These are phyloP conservation scores for Anarrhichthys ocellatus DNA, from an alignment of 2,113 vertebrate species.

Conservation along the genomic window DNA sequence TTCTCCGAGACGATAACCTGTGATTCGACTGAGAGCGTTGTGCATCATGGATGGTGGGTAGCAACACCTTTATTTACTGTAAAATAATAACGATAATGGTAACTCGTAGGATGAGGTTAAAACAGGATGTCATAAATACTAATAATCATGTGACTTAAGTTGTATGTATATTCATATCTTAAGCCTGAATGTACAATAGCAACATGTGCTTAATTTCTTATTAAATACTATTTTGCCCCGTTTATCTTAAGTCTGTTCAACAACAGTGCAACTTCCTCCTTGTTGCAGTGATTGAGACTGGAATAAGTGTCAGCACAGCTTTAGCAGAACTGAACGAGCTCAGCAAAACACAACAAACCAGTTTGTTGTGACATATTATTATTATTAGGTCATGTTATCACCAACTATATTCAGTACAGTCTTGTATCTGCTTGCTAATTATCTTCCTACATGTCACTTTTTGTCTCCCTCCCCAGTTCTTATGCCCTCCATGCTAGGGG, in stretches of 20 bases:
- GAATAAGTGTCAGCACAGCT: background rate
- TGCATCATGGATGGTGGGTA: slow-evolving; percentile 83
- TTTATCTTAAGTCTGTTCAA: background rate
- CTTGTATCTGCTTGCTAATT: slow-evolving; percentile 1
- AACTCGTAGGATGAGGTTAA: background rate
- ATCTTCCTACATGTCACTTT: slow-evolving; percentile 11
- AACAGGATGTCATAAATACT: background rate
- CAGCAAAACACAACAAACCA: background rate
- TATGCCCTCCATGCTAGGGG: slow-evolving; percentile 82
- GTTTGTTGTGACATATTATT: background rate
- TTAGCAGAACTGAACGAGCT: background rate
- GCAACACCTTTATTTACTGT: background rate
- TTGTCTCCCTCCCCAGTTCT: slow-evolving; percentile 66
- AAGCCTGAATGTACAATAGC: background rate
- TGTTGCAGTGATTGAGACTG: slow-evolving; percentile 26
- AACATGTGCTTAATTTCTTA: fast-evolving
- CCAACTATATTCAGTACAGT: background rate
- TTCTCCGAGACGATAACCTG: slow-evolving; percentile 36
- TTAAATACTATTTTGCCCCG: background rate
- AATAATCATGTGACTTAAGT: background rate
- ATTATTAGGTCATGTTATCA: background rate
- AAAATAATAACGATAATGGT: background rate
- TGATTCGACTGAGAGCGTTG: slow-evolving; percentile 20
- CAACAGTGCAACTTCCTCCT: slow-evolving; percentile 37
- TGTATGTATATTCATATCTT: background rate